Conservation (phyloP, 2,113 vertebrate genomes). For the Oreochromis tanganicae region DNA sequence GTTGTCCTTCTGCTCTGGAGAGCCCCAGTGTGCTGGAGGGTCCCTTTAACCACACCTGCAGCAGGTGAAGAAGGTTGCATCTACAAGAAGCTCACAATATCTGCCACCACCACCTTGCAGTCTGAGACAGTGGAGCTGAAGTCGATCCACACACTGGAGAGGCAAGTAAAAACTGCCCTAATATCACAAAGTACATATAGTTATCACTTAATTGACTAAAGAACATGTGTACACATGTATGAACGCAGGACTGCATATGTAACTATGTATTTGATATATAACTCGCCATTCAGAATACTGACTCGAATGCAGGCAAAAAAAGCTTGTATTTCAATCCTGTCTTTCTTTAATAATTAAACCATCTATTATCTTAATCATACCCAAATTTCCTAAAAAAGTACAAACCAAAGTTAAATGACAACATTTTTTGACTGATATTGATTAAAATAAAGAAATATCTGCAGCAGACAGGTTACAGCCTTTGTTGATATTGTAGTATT, state of each 20-base stretch:
- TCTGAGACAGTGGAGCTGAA: fast-evolving
- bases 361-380: neutral
- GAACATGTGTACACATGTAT: neutral
- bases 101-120: neutral
- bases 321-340: neutral
- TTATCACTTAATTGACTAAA: neutral
- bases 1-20: neutral
- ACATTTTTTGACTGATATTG: neutral
- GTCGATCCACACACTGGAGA: neutral
- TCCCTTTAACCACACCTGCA: neutral
- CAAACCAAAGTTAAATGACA: neutral
- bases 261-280: neutral
- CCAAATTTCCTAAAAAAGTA: neutral
- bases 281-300: neutral
- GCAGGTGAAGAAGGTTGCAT: neutral
- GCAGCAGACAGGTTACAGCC: neutral
- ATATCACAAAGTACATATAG: fast-evolving
- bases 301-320: neutral
- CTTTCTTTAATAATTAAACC: neutral
- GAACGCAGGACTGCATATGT: neutral
- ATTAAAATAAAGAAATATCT: neutral
- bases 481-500: fast-evolving
- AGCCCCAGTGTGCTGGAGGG: neutral
- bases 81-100: neutral
- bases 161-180: neutral